phyloP scores from a whole-genome alignment of 2,113 vertebrate genomes.

The Megatriorchis doriae region DNA sequence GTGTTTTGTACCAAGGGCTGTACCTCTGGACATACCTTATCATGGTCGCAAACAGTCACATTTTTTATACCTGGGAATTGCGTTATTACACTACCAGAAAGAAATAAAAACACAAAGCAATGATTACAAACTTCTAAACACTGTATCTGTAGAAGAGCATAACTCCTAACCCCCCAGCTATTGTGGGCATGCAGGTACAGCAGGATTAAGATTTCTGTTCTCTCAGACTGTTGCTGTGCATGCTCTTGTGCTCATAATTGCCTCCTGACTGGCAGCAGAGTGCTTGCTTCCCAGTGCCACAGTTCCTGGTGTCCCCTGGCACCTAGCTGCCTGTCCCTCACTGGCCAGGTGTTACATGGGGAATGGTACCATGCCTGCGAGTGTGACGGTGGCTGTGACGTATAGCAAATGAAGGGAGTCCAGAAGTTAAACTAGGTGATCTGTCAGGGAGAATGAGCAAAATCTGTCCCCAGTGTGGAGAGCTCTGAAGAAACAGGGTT shows the following conservation, averaged over 20 bases:
- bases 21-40: not conserved
- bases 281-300: not conserved
- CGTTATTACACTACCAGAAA: not conserved
- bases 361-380: not conserved
- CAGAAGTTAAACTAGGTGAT: not conserved
- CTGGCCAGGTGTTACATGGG: not conserved
- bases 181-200: not conserved
- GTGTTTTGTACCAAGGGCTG: not conserved
- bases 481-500: not conserved
- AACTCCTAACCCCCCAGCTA: not conserved
- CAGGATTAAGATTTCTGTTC: not conserved
- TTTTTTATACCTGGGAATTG: not conserved
- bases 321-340: rapidly evolving
- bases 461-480: not conserved
- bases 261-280: not conserved
- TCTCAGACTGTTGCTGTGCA: not conserved
- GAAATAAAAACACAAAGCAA: not conserved
- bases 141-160: not conserved
- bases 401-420: not conserved
- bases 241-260: no score
- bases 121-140: not conserved
- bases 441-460: not conserved
- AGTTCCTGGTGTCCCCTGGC: not conserved
- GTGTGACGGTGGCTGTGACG: not conserved
- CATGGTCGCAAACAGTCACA: rapidly evolving